Evolutionary conservation across 2,113 vertebrate species (phyloP).

Genomic region (Girardinichthys multiradiatus): DNA sequence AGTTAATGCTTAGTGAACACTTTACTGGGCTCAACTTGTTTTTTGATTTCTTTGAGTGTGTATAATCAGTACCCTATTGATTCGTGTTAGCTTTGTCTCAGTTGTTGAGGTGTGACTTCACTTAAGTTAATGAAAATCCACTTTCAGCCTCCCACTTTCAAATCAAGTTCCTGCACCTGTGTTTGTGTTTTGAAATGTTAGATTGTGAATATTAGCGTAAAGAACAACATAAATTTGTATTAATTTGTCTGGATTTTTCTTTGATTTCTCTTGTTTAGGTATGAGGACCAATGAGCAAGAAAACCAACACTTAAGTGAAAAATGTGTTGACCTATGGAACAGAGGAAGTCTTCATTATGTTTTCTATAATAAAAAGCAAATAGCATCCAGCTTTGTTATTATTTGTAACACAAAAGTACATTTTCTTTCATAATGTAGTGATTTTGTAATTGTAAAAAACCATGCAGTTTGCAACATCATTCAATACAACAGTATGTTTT

Average conservation of each 20-base stretch:
- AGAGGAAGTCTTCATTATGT: not conserved
- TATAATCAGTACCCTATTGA: not conserved
- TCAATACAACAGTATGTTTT: too few relatives aligned
- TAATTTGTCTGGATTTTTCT: not conserved
- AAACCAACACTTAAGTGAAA: not conserved
- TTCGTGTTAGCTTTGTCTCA: not conserved
- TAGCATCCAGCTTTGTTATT: not conserved
- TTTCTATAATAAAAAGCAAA: not conserved
- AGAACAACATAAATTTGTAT: not conserved
- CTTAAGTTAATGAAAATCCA: not conserved
- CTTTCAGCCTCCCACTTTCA: not conserved
- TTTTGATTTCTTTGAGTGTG: conserved; percentile 10
- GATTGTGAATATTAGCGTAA: not conserved
- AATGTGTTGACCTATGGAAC: not conserved
- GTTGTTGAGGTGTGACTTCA: not conserved
- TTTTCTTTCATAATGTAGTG: not conserved
- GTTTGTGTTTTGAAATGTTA: not conserved
- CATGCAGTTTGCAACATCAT: too few relatives aligned
- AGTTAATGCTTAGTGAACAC: not conserved
- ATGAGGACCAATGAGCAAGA: not conserved
- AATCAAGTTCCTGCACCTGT: not conserved
- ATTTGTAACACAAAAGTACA: not conserved
- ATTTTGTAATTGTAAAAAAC: too few relatives aligned
- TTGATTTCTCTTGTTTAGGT: not conserved
- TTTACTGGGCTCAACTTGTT: not conserved